Evolutionary conservation across 1,140 invertebrate genomes (phyloP), one percentile per base, ranked within the genome.

Genomic region (Euura lappo): DNA sequence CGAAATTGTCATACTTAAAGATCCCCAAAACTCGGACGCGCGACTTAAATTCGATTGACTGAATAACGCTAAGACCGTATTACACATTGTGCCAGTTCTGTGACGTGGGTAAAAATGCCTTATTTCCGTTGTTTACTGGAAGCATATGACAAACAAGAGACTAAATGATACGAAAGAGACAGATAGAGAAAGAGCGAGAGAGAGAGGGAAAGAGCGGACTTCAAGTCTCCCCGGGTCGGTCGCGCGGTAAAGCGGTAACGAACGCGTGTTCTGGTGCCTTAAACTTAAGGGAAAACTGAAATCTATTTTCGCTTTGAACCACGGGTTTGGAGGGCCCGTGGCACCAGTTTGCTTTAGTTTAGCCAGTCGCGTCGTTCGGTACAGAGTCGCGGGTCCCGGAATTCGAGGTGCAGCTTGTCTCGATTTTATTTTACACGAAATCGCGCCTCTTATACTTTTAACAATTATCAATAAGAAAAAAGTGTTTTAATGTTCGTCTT

Each of bases 301-400:
- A 79, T 84, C 84, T 85, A 85, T 85, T 85, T 85, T 84, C 60
- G 73, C 69, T 42, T 74, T 79, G 79, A 80, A 82, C 74, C 80
- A 79, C 74, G 76, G 74, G 71, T 80, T 28, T 79, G 76, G 11
- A 65, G 45, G 44, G 69, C 69, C 68, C 7, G 68, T 65, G 44
- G 47, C n/a, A 28, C 7, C 13, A 46, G 44, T 74, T 67, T 47
- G 73, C 13, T 81, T 85, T 81, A 85, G 84, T 85, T 81, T 78
- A 76, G 79, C 75, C 79, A 83, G 83, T 79, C 80, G 80, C 83
- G 80, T 78, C 78, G 83, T 75, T 79, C 79, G 77, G 81, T 69
- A 74, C 82, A 77, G 77, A 78, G 79, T 60, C 51, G 51, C 77
- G 28, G 28, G 79, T 81, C 83, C 81, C 78, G 81, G 81, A 84